Percentiles rank a stretch among this genome's conserved stretches.
Evolutionary conservation across 2,888 invertebrate genomes (phyloP).

Genomic region (Morpho helenor): DNA sequence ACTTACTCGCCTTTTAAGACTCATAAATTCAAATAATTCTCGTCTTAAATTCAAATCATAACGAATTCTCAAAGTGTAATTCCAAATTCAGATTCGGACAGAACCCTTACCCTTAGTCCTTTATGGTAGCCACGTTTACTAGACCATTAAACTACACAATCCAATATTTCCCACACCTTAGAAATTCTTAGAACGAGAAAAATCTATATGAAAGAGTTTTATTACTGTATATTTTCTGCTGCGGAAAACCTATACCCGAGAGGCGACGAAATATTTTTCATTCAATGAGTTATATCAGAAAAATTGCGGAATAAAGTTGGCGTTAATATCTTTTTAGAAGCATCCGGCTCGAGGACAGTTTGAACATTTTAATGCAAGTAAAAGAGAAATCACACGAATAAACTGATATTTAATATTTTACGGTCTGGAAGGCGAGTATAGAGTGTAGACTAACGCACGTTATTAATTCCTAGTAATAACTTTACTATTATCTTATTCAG

Average conservation of each 20-base stretch:
- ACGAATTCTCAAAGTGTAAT: no score
- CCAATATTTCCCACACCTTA: no score
- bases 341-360: constrained; percentile 5
- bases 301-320: constrained; percentile 25
- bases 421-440: background rate
- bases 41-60: no score
- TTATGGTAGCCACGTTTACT: no score
- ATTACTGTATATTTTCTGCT: constrained; percentile 4
- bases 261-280: constrained; percentile 24
- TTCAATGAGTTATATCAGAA: constrained; percentile 31
- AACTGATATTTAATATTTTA: constrained; percentile 9
- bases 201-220: constrained; percentile 1
- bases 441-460: constrained; percentile 1
- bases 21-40: no score
- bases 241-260: constrained; percentile 10
- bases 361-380: constrained; percentile 9
- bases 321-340: constrained; percentile 27
- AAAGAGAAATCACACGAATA: constrained; percentile 6
- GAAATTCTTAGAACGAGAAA: background rate
- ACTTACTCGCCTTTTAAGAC: no score
- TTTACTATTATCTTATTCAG: no score
- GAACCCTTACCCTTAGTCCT: no score
- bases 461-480: no score
- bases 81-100: no score
- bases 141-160: no score